phyloP scores from a whole-genome alignment of 1,140 invertebrate genomes.

The Leptopilina boulardi region DNA sequence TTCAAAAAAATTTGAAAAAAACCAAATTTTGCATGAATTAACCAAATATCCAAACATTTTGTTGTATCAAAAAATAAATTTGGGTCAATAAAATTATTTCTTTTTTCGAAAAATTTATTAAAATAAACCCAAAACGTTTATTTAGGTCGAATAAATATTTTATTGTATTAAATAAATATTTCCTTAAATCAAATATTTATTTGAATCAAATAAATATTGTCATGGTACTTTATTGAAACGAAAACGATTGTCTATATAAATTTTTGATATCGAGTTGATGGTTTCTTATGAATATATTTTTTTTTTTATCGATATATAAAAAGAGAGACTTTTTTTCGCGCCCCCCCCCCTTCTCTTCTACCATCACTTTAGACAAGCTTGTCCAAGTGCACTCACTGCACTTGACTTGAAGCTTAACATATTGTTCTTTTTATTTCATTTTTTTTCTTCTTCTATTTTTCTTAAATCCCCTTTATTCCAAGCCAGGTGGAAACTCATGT shows the following conservation, averaged over 20 bases:
- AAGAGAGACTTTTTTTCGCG: not conserved
- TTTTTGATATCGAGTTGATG: slow-evolving; percentile 3
- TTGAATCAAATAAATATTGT: not conserved
- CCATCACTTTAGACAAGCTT: slow-evolving; percentile 5
- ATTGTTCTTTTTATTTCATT: slow-evolving; percentile 1
- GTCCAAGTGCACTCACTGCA: slow-evolving; percentile 29
- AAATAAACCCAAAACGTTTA: too few relatives aligned
- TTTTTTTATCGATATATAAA: not conserved
- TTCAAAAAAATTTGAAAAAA: too few relatives aligned
- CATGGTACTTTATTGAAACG: not conserved
- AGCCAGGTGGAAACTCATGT: not conserved
- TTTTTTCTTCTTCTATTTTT: too few relatives aligned
- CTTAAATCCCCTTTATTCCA: slow-evolving; percentile 21
- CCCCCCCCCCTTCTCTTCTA: not conserved
- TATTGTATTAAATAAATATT: too few relatives aligned
- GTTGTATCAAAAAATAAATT: too few relatives aligned
- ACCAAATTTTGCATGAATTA: too few relatives aligned
- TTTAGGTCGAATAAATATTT: too few relatives aligned
- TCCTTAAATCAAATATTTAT: too few relatives aligned
- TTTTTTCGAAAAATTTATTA: too few relatives aligned
- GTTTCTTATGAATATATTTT: not conserved
- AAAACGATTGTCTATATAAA: not conserved
- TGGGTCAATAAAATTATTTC: too few relatives aligned
- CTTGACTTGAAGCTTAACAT: slow-evolving; percentile 28
- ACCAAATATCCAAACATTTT: too few relatives aligned